Evolutionary conservation across 2,113 vertebrate species (phyloP), one percentile per base, ranked within the genome.

Genomic region (Ivindomyrus marchei): DNA sequence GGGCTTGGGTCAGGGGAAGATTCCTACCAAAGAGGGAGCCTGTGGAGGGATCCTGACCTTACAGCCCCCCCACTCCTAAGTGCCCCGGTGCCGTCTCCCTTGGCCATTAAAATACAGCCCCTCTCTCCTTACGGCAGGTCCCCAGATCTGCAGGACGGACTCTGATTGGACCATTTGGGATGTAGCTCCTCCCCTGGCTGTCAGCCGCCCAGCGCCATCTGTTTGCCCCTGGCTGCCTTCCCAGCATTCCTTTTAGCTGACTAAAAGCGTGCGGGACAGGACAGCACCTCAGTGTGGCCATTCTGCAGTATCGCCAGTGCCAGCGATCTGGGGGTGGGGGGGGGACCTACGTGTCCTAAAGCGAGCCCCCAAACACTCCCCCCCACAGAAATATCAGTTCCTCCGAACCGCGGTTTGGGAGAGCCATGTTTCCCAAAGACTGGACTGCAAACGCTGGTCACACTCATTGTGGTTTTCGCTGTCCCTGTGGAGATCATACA

Each of bases 1-100:
- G 92, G 92, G 94, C 94, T 93, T 92, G 91, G 91, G 93, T 94
- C 94, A 93, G 94, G 93, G 94, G 92, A 94, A 94, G 93, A 93
- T 95, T 95, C 94, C 95, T 94, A 95, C 93, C 94, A 91, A 36
- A 93, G 93, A 15, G 15, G 53, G 27, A 15, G 27, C 56, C 93
- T 52, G 36, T 85, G 90, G 91, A 91, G 90, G 90, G 91, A 93
- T 27, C 31, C 85, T 49, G 0, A 36, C 36, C 87, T 42, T 36
- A 21, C 91, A 92, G 92, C 93, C 91, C 92, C 10, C 19, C 42
- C 49, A 47, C 9, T 31, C 85, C 31, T 50, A 15, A 24, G 66
- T 36, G 66, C 27, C 24, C 27, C 27, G 15, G 3, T 77, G 74
- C 15, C 13, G 17, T 80, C 74, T 42, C 74, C 15, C 74, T 39